Evolutionary conservation across 30 jellyfish, hydroid and myxozoan genomes (phyloP), one percentile per base, ranked within the genome.

Genomic region (Haliclystus octoradiatus): DNA sequence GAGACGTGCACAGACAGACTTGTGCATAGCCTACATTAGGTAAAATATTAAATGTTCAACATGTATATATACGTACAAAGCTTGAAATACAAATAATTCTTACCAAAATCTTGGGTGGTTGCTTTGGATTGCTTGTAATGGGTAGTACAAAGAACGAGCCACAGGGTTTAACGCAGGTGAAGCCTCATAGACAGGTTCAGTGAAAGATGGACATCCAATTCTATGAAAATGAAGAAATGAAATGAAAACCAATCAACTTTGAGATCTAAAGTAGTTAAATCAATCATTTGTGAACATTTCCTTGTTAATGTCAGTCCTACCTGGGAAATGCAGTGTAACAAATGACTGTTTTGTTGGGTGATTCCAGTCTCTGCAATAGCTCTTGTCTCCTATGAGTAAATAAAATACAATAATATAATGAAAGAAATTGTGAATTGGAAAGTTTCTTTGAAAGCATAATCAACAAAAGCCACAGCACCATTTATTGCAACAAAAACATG

Each of bases 51-150:
- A n/a, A n/a, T n/a, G n/a, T n/a, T n/a, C n/a, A n/a, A n/a, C n/a
- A n/a, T n/a, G n/a, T n/a, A n/a, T n/a, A n/a, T n/a, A n/a, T n/a
- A n/a, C n/a, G n/a, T n/a, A n/a, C n/a, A n/a, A n/a, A n/a, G n/a
- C n/a, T n/a, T n/a, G n/a, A n/a, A n/a, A n/a, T 34, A 33, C 28
- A 73, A 0, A 34, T 5, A 22, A 3, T 15, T 26, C 95, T 52
- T 69, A 91, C 99, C 35, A 61, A 78, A 91, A 91, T 62, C 99
- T 61, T 34, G 99, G 99, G 60, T 91, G 99, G 28, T 70, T 47
- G 27, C 81, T 95, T 47, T 75, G 82, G n/a, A 91, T 83, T 0
- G 99, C 99, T 23, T 76, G 81, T 52, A 79, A 94, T 0, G 99
- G 99, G 63, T 69, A 91, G 69, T 69, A 91, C 84, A 83, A 50